Evolutionary conservation across 1,140 invertebrate species (phyloP).

Genomic region (Batillaria attramentaria): DNA sequence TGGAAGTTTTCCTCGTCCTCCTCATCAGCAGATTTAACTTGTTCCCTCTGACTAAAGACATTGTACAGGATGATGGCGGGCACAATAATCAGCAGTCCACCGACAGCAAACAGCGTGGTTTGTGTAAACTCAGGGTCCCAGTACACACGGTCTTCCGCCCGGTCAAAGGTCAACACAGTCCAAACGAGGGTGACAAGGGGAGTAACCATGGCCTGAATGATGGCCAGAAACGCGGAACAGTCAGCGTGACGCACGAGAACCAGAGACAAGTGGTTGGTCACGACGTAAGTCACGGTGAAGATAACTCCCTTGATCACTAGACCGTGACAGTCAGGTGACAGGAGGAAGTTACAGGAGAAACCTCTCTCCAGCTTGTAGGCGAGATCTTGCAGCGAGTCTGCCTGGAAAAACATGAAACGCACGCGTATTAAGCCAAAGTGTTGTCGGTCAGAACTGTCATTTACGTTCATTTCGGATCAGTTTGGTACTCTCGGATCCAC

Average conservation of each 20-base stretch:
- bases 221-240: slow-evolving; percentile 44
- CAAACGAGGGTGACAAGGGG: slow-evolving; percentile 51
- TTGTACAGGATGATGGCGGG: slow-evolving; percentile 53
- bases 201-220: slow-evolving; percentile 48
- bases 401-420: too few species aligned
- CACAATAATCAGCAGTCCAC: slow-evolving; percentile 42
- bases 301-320: slow-evolving; percentile 43
- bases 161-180: slow-evolving; percentile 45
- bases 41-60: slow-evolving; percentile 49
- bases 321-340: slow-evolving; percentile 34
- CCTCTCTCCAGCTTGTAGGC: slow-evolving; percentile 30
- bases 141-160: slow-evolving; percentile 28
- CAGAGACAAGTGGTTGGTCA: slow-evolving; percentile 48
- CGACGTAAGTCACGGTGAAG: slow-evolving; percentile 43
- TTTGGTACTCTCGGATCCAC: too few species aligned
- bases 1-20: too few species aligned
- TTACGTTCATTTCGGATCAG: background rate
- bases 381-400: slow-evolving; percentile 34
- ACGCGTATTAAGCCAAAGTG: background rate
- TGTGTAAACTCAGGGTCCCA: slow-evolving; percentile 45
- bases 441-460: background rate
- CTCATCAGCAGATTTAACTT: too few species aligned
- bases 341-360: slow-evolving; percentile 40
- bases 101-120: slow-evolving; percentile 47
- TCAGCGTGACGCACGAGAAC: slow-evolving; percentile 51